Percentiles rank a stretch among this genome's conserved stretches.
These are phyloP conservation scores for Austrofundulus limnaeus DNA, from an alignment of 2,113 vertebrate species.

Conservation along the genomic window DNA sequence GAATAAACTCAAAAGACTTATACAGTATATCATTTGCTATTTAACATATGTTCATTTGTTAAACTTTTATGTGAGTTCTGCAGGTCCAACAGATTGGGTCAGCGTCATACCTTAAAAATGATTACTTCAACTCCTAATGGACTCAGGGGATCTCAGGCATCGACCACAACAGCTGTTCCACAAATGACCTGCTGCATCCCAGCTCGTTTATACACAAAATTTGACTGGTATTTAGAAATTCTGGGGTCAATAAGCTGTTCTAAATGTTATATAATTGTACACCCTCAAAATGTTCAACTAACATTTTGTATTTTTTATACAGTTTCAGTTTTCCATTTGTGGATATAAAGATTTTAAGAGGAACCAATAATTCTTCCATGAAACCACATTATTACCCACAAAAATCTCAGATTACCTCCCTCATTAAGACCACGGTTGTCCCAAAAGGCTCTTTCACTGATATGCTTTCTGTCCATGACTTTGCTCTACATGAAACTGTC, in stretches of 20 bases:
- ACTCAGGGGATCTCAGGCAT: constrained; percentile 22
- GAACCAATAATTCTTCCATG: not conserved
- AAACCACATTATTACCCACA: constrained; percentile 12
- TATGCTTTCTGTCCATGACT: constrained; percentile 33
- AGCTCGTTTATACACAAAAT: constrained; percentile 14
- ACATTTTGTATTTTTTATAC: not conserved
- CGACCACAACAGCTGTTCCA: constrained; percentile 37
- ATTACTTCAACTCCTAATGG: constrained; percentile 19
- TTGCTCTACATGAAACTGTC: constrained; percentile 52
- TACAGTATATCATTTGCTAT: not conserved
- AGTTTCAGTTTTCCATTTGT: not conserved
- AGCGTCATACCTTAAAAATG: constrained; percentile 19
- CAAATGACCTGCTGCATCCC: constrained; percentile 23
- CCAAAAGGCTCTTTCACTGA: constrained; percentile 28
- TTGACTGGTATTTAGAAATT: constrained; percentile 11
- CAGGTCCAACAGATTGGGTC: constrained; percentile 13
- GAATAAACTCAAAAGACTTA: not conserved
- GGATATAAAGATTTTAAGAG: constrained; percentile 2
- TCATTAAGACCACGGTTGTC: constrained; percentile 27
- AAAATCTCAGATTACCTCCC: constrained; percentile 1
- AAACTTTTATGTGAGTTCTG: constrained; percentile 1
- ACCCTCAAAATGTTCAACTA: not conserved
- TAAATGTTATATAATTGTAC: not conserved
- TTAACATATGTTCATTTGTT: constrained; percentile 1
- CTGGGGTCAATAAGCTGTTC: constrained; percentile 4